A percentile compares a stretch with the other conserved stretches of the same genome.
Evolutionary conservation across 1,140 invertebrate genomes (phyloP).

Genomic region (Holotrichia oblita): DNA sequence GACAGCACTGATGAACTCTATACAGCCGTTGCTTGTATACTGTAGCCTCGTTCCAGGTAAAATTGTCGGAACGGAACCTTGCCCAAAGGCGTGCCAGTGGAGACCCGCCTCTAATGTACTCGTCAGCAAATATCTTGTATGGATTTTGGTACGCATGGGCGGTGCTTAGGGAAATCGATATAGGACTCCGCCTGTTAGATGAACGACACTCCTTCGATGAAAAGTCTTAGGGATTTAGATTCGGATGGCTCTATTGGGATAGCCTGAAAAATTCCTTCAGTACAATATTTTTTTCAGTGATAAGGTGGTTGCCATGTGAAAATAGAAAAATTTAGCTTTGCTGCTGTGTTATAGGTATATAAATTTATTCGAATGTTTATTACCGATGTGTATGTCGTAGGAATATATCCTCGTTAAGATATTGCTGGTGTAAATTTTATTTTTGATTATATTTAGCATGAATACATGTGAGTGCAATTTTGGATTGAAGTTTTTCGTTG

Average conservation of each 20-base stretch:
- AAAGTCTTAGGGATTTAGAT: background rate
- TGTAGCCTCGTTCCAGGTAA: conserved; percentile 48
- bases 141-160: background rate
- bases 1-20: conserved; percentile 48
- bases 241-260: background rate
- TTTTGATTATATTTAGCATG: background rate
- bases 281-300: conserved; percentile 36
- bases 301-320: conserved; percentile 36
- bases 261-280: conserved; percentile 10
- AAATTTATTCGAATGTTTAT: conserved; percentile 11
- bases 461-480: background rate
- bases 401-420: background rate
- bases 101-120: conserved; percentile 23
- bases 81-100: background rate
- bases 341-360: background rate
- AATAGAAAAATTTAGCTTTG: background rate
- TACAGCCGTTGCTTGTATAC: conserved; percentile 51
- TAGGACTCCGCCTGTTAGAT: conserved; percentile 21
- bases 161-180: conserved; percentile 36
- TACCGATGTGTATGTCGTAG: background rate
- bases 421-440: background rate
- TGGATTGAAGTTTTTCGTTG: too few relatives aligned
- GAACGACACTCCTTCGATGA: conserved; percentile 34
- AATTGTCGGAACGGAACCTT: conserved; percentile 36
- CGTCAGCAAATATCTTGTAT: background rate